phyloP scores from a whole-genome alignment of 2,888 invertebrate genomes.

The Mythimna loreyi region DNA sequence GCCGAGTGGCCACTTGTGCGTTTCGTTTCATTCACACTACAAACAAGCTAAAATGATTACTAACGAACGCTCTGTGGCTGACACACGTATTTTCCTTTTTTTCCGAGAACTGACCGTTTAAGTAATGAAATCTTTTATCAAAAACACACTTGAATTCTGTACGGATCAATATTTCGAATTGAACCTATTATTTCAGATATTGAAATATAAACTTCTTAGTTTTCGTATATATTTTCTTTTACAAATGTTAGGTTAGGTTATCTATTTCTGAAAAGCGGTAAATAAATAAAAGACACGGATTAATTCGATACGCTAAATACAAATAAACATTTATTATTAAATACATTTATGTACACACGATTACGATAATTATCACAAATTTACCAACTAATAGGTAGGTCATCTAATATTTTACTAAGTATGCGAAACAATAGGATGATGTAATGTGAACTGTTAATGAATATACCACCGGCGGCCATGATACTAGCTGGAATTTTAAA shows the following conservation, averaged over 20 bases:
- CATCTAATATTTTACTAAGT: constrained; percentile 52
- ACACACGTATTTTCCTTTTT: constrained; percentile 47
- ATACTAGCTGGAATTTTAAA: constrained; percentile 4
- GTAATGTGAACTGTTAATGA: constrained; percentile 18
- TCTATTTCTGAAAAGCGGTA: neutral
- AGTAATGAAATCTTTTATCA: constrained; percentile 23
- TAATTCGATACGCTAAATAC: constrained; percentile 77
- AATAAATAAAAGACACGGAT: constrained; percentile 53
- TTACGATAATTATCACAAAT: constrained; percentile 85
- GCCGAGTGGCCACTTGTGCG: constrained; percentile 74
- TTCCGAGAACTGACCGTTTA: constrained; percentile 39
- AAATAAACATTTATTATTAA: constrained; percentile 84
- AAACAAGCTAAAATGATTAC: constrained; percentile 72
- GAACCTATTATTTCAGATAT: constrained; percentile 15
- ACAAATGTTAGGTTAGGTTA: neutral
- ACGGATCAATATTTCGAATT: constrained; percentile 17
- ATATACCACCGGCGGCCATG: constrained; percentile 4
- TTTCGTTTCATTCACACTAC: constrained; percentile 71
- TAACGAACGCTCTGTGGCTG: constrained; percentile 57
- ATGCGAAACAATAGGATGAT: constrained; percentile 31
- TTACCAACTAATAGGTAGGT: constrained; percentile 71
- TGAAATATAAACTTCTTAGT: neutral
- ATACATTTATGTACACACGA: constrained; percentile 83
- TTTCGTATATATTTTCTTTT: neutral
- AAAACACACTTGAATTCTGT: constrained; percentile 18